Evolutionary conservation across 2,888 invertebrate genomes (phyloP), one percentile per base, ranked within the genome.

Genomic region (Acrobeloides nanus): DNA sequence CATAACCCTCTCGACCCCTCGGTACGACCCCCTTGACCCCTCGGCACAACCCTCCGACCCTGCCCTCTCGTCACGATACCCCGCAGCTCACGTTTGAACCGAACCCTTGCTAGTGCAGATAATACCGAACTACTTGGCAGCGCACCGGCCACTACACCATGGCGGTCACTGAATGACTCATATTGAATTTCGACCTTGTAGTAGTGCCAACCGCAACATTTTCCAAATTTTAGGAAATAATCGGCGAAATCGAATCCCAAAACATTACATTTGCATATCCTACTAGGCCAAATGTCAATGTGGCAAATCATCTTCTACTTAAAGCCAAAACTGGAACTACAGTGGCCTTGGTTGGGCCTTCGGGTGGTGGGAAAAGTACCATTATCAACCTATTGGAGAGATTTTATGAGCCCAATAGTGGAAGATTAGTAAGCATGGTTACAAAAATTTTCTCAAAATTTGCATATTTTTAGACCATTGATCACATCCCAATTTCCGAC

Each of bases 291-390:
- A 46, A 52, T 10, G 55, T 61, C 20, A 59, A 58, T 5, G 53
- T 67, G 31, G 59, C 76, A 46, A 66, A 68, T 27, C 74, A 74
- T 8, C 52, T 77, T 6, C 66, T 62, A 31, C 52, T 75, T 15
- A 48, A 52, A 1, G 73, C 75, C 4, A 29, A 24, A 20, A 33
- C 34, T 10, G 62, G 64, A 37, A 74, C 65, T 51, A 70, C 64
- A 5, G 59, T 73, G 8, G 73, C 74, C 33, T 46, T 73, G 31
- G 78, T 79, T 3, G 89, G 49, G 76, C 82, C 82, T 2, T 53
- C 18, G 25, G 89, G 89, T 0, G 87, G 87, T 71, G 89, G 89
- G 6, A 89, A 89, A 76, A 86, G 86, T 34, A 89, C 89, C 0
- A 83, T 85, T 40, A 83, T 89, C 47, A 84, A 86, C 66, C 78